These are phyloP conservation scores for Myiothlypis coronata DNA, from an alignment of 2,797 vertebrate species.

Conservation along the genomic window DNA sequence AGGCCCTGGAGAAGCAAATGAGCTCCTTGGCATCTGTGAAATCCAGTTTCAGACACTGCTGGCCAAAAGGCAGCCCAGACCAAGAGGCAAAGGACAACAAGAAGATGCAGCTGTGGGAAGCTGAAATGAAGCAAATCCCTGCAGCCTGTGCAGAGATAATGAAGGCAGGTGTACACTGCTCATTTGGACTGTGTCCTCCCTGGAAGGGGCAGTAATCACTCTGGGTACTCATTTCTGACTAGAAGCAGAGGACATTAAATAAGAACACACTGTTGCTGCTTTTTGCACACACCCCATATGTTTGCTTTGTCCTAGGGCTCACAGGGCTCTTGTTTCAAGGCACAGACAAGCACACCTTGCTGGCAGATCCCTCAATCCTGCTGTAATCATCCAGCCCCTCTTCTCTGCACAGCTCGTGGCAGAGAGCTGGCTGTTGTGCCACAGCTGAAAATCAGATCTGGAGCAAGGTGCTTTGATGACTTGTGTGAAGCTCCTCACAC, in stretches of 20 bases:
- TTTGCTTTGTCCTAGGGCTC: background rate
- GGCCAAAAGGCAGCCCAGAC: background rate
- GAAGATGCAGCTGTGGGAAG: background rate
- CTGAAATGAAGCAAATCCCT: background rate
- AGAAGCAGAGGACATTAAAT: background rate
- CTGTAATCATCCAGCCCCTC: background rate
- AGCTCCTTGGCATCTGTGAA: background rate
- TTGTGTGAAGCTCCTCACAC: background rate
- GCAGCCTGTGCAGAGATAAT: background rate
- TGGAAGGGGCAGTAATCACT: background rate
- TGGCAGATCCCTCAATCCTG: background rate
- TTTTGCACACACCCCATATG: rapidly evolving
- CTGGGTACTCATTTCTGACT: background rate
- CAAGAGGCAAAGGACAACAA: rapidly evolving
- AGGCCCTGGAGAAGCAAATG: rapidly evolving
- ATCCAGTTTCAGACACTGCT: background rate
- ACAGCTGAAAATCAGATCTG: conserved; percentile 12
- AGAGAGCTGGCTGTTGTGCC: background rate
- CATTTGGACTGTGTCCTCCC: background rate
- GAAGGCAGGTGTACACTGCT: background rate
- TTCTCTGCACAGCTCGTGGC: background rate
- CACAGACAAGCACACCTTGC: background rate
- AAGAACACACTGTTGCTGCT: background rate
- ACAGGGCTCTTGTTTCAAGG: background rate
- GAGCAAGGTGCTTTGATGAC: background rate